Percentiles rank a stretch among this genome's conserved stretches.
Conservation (phyloP, 1,140 invertebrate species). For the Leptopilina clavipes region DNA sequence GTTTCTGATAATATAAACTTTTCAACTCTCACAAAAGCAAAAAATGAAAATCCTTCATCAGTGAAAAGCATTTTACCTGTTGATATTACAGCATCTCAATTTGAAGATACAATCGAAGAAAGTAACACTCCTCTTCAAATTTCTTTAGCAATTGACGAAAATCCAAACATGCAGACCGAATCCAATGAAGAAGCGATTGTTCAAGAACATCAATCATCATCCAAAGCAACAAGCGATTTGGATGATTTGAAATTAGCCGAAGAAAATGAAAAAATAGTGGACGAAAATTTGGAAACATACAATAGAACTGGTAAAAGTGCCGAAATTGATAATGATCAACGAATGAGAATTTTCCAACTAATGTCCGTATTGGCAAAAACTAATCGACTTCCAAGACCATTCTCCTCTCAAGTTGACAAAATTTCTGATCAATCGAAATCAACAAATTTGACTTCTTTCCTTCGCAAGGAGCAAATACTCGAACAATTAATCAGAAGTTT, state of each 20-base stretch:
- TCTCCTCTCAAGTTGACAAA: slow-evolving; percentile 40
- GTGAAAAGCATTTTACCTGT: neutral
- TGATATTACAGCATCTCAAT: slow-evolving; percentile 33
- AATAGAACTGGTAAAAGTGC: slow-evolving; percentile 35
- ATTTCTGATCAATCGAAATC: neutral
- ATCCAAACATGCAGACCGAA: neutral
- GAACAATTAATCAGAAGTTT: slow-evolving; percentile 47
- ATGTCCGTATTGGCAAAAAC: slow-evolving; percentile 61
- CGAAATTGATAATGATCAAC: slow-evolving; percentile 27
- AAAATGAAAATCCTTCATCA: no score
- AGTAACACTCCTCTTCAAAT: slow-evolving; percentile 58
- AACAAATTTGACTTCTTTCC: slow-evolving; percentile 6
- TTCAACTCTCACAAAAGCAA: no score
- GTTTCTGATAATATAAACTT: no score
- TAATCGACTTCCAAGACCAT: slow-evolving; percentile 62
- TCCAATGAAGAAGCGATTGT: no score
- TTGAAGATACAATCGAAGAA: slow-evolving; percentile 51
- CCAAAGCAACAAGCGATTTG: neutral
- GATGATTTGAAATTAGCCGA: neutral
- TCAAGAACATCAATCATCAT: neutral
- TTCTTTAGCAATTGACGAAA: slow-evolving; percentile 50
- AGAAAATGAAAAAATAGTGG: neutral
- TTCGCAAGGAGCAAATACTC: slow-evolving; percentile 47
- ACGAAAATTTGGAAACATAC: slow-evolving; percentile 25
- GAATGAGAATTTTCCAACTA: slow-evolving; percentile 49